These are phyloP conservation scores for Sebastes ruberrimus DNA, from an alignment of 2,797 vertebrate species.

Conservation along the genomic window DNA sequence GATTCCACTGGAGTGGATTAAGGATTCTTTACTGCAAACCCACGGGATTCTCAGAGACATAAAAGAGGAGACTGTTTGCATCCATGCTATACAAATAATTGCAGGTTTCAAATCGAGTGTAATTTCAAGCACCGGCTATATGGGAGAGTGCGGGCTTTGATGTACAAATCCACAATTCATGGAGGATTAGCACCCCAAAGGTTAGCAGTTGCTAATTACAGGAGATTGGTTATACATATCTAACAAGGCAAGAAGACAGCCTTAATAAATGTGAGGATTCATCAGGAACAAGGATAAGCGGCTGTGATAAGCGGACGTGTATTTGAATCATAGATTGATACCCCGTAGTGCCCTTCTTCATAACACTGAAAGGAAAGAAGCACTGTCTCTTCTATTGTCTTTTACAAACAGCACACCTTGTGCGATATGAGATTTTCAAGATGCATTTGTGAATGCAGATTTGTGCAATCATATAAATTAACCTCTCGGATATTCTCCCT, in stretches of 20 bases:
- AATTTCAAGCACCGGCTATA: slow-evolving; percentile 85
- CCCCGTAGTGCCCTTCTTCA: slow-evolving; percentile 55
- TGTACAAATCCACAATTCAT: slow-evolving; percentile 88
- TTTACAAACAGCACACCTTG: slow-evolving; percentile 40
- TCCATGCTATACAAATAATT: slow-evolving; percentile 87
- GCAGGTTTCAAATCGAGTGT: slow-evolving; percentile 85
- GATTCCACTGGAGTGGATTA: slow-evolving; percentile 87
- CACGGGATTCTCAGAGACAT: slow-evolving; percentile 84
- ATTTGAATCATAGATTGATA: slow-evolving; percentile 64
- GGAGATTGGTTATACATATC: slow-evolving; percentile 85
- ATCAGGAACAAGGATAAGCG: slow-evolving; percentile 77
- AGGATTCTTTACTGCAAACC: slow-evolving; percentile 85
- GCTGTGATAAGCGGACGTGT: slow-evolving; percentile 74
- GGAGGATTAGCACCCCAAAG: slow-evolving; percentile 88
- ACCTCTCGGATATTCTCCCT: slow-evolving; percentile 68
- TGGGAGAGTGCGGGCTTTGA: slow-evolving; percentile 84
- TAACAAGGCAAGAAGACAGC: slow-evolving; percentile 82
- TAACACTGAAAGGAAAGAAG: slow-evolving; percentile 9
- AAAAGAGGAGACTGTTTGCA: slow-evolving; percentile 85
- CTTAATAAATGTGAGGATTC: slow-evolving; percentile 83
- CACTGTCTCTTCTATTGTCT: slow-evolving; percentile 52
- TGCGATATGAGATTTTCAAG: slow-evolving; percentile 39
- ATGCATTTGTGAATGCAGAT: slow-evolving; percentile 62
- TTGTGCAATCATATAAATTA: slow-evolving; percentile 74
- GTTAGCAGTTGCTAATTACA: slow-evolving; percentile 88